phyloP scores from a whole-genome alignment of 2,888 invertebrate species.

The Synergus laeviventris region DNA sequence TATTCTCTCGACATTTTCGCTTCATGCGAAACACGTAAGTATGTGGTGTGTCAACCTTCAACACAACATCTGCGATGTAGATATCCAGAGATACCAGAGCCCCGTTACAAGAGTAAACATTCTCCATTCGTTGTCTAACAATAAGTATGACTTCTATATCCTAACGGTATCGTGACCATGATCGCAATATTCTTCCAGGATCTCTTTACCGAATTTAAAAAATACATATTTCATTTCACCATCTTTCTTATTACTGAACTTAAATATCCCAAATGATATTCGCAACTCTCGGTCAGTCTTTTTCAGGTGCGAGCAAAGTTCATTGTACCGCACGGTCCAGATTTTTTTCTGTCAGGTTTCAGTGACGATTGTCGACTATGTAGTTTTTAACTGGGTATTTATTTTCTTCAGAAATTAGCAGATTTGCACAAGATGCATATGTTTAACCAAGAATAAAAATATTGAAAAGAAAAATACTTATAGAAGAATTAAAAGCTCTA shows the following conservation, averaged over 20 bases:
- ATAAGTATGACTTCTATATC: constrained; percentile 52
- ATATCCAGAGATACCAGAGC: constrained; percentile 44
- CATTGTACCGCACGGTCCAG: constrained; percentile 35
- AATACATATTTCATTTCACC: background rate
- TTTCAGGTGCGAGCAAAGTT: constrained; percentile 25
- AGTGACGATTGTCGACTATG: background rate
- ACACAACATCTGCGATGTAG: constrained; percentile 45
- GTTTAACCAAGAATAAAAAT: background rate
- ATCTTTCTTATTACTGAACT: background rate
- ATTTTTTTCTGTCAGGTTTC: constrained; percentile 30
- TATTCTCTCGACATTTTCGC: background rate
- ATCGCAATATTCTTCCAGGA: constrained; percentile 24
- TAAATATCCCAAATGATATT: background rate
- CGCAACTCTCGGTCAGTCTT: constrained; percentile 4
- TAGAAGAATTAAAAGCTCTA: too few species aligned
- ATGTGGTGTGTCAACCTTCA: constrained; percentile 33
- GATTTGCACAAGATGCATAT: background rate
- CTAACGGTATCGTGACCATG: constrained; percentile 29
- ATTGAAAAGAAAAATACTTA: background rate
- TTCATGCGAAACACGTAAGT: constrained; percentile 11
- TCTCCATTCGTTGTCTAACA: constrained; percentile 50
- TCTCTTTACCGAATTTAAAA: constrained; percentile 5
- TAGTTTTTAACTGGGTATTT: background rate
- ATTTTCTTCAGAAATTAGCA: constrained; percentile 12
- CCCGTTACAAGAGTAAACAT: constrained; percentile 50